These are phyloP conservation scores for Apostichopus parvimensis DNA, from an alignment of 35 echinoderm and acorn worm species.

Conservation along the genomic window DNA sequence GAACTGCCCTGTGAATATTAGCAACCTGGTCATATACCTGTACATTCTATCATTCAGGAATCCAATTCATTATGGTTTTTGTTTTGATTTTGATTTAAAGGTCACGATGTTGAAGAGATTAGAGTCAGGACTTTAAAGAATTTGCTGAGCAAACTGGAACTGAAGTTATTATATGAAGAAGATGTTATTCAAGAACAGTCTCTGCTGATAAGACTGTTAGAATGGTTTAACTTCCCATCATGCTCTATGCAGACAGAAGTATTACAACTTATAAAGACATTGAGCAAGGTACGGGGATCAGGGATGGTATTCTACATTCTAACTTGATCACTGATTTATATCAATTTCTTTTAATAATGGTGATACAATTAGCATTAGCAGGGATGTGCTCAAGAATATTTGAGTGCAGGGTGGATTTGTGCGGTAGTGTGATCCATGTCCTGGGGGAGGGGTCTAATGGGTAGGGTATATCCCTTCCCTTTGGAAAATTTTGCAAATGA, in stretches of 20 bases:
- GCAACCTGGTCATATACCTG: too few species aligned
- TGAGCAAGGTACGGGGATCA: slow-evolving; percentile 60
- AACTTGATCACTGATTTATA: neutral
- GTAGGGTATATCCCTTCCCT: too few species aligned
- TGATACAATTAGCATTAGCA: too few species aligned
- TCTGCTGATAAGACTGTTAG: slow-evolving; percentile 68
- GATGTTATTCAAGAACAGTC: slow-evolving; percentile 83
- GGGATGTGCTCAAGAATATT: too few species aligned
- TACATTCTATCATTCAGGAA: too few species aligned
- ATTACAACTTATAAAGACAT: slow-evolving; percentile 54
- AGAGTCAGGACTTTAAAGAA: slow-evolving; percentile 76
- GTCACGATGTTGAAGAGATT: slow-evolving; percentile 92
- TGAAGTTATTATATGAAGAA: slow-evolving; percentile 64
- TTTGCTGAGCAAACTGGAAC: slow-evolving; percentile 78
- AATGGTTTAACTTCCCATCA: slow-evolving; percentile 87
- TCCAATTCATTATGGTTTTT: neutral
- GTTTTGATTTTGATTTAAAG: neutral
- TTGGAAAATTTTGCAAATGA: too few species aligned
- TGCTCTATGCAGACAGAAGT: slow-evolving; percentile 72
- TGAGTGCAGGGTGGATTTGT: too few species aligned
- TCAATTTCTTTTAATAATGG: neutral
- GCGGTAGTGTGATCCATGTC: too few species aligned
- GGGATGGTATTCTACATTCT: neutral
- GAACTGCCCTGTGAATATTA: too few species aligned
- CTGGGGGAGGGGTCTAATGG: too few species aligned